phyloP scores from a whole-genome alignment of 2,797 vertebrate genomes.

The Ciconia nigra region DNA sequence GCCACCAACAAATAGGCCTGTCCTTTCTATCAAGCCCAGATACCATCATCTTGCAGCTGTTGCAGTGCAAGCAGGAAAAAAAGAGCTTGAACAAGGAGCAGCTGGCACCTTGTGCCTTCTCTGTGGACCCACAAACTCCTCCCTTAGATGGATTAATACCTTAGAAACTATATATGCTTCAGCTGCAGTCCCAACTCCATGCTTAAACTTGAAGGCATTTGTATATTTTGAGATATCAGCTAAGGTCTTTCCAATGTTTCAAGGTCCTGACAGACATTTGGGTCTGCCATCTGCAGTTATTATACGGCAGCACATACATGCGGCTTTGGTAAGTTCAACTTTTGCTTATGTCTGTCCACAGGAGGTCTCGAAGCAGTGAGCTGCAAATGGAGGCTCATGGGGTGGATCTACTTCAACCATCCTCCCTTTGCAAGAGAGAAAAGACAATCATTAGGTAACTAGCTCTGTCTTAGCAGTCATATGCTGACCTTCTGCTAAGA shows the following conservation, averaged over 20 bases:
- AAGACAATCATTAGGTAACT: background rate
- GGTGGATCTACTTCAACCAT: background rate
- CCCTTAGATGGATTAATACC: background rate
- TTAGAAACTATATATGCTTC: background rate
- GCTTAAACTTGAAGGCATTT: background rate
- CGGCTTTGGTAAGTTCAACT: background rate
- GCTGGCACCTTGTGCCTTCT: conserved; percentile 9
- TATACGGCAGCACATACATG: rapidly evolving
- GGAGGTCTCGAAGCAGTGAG: background rate
- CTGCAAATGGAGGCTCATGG: background rate
- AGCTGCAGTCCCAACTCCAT: background rate
- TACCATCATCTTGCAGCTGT: conserved; percentile 25
- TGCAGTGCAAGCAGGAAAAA: background rate
- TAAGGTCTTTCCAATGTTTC: background rate
- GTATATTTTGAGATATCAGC: background rate
- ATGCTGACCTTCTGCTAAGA: background rate
- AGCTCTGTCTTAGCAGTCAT: background rate
- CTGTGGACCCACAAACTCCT: background rate
- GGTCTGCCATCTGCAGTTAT: background rate
- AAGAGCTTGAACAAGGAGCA: conserved; percentile 1
- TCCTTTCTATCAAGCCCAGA: background rate
- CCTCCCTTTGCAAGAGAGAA: background rate
- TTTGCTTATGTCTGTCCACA: background rate
- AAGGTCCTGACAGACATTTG: background rate
- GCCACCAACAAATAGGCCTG: background rate